Evolutionary conservation across 2,797 vertebrate species (phyloP), one percentile per base, ranked within the genome.

Genomic region (Hoplostethus mediterraneus): DNA sequence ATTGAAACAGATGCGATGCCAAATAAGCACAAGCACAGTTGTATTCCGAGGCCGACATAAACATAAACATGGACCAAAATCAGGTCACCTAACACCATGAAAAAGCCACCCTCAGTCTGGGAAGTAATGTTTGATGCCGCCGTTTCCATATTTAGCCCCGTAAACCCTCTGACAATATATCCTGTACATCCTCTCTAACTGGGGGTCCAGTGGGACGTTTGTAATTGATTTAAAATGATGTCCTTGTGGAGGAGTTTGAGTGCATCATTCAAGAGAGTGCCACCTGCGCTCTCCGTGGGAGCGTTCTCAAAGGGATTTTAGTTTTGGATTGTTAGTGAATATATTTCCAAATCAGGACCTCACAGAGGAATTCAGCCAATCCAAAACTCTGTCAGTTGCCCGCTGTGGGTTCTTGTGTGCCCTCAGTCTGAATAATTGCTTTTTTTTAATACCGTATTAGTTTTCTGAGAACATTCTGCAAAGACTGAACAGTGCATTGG

Each of bases 211-310:
- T 60, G 58, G 70, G 60, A 76, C n/a, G 30, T 52, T 47, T 63
- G 56, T 69, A 80, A 82, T 85, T 87, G 68, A 75, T 87, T 86
- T 79, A 36, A 21, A 82, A 63, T 79, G 40, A 60, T 57, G 61
- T 58, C 69, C 42, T 72, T 63, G 54, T 13, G 54, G 67, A 77
- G 10, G n/a, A 67, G 65, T 60, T 42, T 14, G 28, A 65, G 63
- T 30, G 51, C 38, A 62, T 80, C 2, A 53, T 80, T 86, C 53
- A 72, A 38, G 60, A 69, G 38, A 70, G 28, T 70, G 49, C 16
- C 48, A 45, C 49, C 56, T 71, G 36, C 12, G 42, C 48, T 49
- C 21, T 55, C 17, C 30, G 47, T 56, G 28, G 40, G 28, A 62
- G 38, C 49, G 3, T 63, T 38, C n/a, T 52, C 48, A 21, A 11